Base-by-base conservation (phyloP, 2,797 vertebrate genomes). In the Hyperoplus immaculatus region DNA sequence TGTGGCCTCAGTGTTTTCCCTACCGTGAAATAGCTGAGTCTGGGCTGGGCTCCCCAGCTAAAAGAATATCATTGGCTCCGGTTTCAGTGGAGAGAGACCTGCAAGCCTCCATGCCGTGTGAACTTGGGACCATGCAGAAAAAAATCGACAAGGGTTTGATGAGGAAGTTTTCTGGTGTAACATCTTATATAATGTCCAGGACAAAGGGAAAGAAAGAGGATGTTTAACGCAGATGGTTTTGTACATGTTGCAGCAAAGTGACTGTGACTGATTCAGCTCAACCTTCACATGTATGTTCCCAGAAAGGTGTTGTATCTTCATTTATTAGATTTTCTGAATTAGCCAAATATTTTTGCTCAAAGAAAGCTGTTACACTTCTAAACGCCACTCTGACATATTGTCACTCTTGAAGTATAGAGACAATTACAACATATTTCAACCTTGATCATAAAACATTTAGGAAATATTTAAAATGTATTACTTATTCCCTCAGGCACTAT, bases 11-110 rank as follows among this genome's bases (percentile, higher is more conserved):
- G 79, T 87, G 80, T 83, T 86, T 88, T 46, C 45, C 62, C 65
- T 78, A 60, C 73, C 79, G 73, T 88, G 77, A 89, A 90, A 89
- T 87, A 83, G 78, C 75, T 77, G 67, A 84, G 78, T 77, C 74
- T 72, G 67, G 60, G 80, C 74, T 72, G 67, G 60, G 80, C 29
- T 78, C 64, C 29, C n/a, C 39, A 21, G 77, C 61, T 77, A 59
- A 72, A 79, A 72, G 46, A 73, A 69, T 87, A 81, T 83, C 62
- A 84, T 85, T 81, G 63, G 74, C 78, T 77, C 69, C 68, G 75
- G 70, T 83, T 82, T 82, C 71, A 76, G 56, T 65, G 56, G 68
- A 74, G 76, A 74, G 76, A 77, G 76, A 67, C 46, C 59, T 74
- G 83, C 73, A 75, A 80, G 43, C 38, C 21, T 60, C 36, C 47